Conservation (phyloP, 2,113 vertebrate species). For the Bufo bufo region DNA sequence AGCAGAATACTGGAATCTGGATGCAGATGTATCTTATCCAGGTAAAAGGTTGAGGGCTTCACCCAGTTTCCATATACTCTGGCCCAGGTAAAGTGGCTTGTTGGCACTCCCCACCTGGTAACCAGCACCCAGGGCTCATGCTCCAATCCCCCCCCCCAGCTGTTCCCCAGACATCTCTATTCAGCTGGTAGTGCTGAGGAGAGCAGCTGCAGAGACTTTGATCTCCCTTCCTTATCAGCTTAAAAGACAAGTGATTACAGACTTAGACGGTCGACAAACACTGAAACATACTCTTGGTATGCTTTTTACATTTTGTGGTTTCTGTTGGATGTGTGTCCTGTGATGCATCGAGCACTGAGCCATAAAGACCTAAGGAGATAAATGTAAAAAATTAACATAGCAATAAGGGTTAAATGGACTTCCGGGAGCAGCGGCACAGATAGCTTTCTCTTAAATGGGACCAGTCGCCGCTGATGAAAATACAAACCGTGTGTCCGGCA, state of each 20-base stretch:
- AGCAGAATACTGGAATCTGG: too few species aligned
- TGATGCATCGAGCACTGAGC: neutral
- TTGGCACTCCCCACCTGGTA: too few species aligned
- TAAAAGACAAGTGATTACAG: neutral
- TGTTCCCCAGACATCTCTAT: neutral
- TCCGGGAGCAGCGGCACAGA: neutral
- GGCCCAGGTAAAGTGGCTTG: too few species aligned
- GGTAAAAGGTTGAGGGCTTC: too few species aligned
- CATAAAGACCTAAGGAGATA: slow-evolving; percentile 2
- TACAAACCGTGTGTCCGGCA: too few species aligned
- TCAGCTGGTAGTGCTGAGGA: neutral
- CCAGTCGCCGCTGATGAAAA: too few species aligned
- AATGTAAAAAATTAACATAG: neutral
- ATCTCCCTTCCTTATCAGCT: neutral
- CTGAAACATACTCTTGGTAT: neutral
- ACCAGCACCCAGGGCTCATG: too few species aligned
- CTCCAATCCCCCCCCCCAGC: too few species aligned
- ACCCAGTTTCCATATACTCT: too few species aligned
- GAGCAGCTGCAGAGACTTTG: neutral
- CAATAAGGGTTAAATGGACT: neutral
- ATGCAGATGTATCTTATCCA: too few species aligned
- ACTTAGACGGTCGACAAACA: neutral
- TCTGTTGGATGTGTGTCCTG: neutral
- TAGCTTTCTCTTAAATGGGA: neutral
- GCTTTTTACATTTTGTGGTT: neutral